These are phyloP conservation scores for Darevskia mixta DNA, from an alignment of 2,797 vertebrate genomes.

Conservation along the genomic window DNA sequence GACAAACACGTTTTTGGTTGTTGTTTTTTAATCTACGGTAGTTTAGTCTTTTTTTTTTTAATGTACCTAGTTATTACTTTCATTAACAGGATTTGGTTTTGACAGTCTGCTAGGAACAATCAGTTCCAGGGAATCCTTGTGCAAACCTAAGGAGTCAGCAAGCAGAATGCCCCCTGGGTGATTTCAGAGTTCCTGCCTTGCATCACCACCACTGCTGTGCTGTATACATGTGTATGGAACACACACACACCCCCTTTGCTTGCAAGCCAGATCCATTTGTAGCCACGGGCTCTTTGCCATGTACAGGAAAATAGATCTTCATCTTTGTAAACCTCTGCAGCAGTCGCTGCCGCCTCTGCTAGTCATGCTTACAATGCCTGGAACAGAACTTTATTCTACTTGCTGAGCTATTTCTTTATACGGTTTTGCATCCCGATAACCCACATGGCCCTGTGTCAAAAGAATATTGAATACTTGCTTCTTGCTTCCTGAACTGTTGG, in stretches of 20 bases:
- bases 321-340: background rate
- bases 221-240: background rate
- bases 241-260: background rate
- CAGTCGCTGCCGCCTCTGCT: background rate
- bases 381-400: background rate
- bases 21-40: background rate
- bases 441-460: too few species aligned
- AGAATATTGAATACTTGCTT: too few species aligned
- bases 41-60: background rate
- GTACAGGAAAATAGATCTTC: background rate
- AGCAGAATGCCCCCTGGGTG: background rate
- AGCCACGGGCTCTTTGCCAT: background rate
- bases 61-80: constrained; percentile 17
- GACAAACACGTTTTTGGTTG: too few species aligned
- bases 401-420: too few species aligned
- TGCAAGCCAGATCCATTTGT: background rate
- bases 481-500: too few species aligned
- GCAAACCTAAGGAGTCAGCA: background rate
- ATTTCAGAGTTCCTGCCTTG: background rate
- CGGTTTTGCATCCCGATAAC: too few species aligned
- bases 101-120: constrained; percentile 4
- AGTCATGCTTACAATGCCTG: background rate
- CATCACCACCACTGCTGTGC: background rate
- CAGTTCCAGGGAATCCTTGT: background rate
- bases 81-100: background rate